Evolutionary conservation across 2,113 vertebrate species (phyloP), one percentile per base, ranked within the genome.

Genomic region (Urocynchramus pylzowi): DNA sequence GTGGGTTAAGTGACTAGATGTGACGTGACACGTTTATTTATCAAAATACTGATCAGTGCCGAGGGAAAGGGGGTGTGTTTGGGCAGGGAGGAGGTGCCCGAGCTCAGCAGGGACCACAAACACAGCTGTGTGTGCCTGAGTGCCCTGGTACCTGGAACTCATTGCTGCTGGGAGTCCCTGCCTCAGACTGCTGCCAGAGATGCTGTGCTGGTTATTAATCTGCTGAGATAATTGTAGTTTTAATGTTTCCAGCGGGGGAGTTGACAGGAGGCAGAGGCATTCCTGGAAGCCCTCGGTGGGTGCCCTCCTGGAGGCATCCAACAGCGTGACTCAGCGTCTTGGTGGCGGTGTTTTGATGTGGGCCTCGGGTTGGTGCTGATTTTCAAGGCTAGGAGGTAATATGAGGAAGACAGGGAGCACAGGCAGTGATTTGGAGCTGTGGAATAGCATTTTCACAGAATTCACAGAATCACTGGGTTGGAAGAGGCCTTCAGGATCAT

Each of bases 251-350:
- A 67, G 42, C 1, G 1, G 54, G 45, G 75, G 75, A 70, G 68
- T 84, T 70, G 3, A 4, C 21, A 3, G 44, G 26, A 83, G 82
- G 65, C 0, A 1, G 41, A 76, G 82, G 50, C 21, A 1, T 90
- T 95, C 88, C 92, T 90, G 12, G 75, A 80, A 85, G 82, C 61
- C 44, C 53, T 84, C 27, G 0, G 3, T 42, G 65, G 75, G 61
- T 79, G 14, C 60, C 31, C 1, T 65, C 37, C 71, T n/a, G 57
- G 44, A 49, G 59, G 33, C 42, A 21, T 77, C 68, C 45, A 16
- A 1, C 11, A 26, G 2, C 0, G 3, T 30, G 60, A 52, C 24
- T 87, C 53, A 11, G 45, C 6, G 0, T 23, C 61, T 49, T 27
- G 1, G 3, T 65, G 35, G 6, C 26, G 9, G 0, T 35, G 73